Evolutionary conservation across 2,113 vertebrate genomes (phyloP).

Genomic region (Narcine bancroftii): DNA sequence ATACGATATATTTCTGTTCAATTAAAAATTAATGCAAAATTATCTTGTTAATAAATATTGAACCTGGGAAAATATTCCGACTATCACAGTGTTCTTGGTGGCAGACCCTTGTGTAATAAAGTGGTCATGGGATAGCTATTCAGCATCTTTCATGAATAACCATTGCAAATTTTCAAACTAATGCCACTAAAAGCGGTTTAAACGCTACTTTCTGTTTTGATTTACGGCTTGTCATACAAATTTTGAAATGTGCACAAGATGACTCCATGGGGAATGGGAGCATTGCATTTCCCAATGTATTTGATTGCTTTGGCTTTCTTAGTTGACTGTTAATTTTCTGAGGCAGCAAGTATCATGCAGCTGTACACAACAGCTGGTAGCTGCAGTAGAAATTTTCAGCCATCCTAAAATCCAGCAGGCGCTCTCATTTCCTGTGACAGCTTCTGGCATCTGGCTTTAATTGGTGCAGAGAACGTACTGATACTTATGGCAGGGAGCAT

Average conservation of each 20-base stretch:
- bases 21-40: neutral
- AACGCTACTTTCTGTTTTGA: neutral
- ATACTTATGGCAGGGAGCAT: slow-evolving; percentile 39
- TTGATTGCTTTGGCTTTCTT: neutral
- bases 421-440: slow-evolving; percentile 54
- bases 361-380: slow-evolving; percentile 47
- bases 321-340: slow-evolving; percentile 6
- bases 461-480: slow-evolving; percentile 41
- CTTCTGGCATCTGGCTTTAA: slow-evolving; percentile 57
- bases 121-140: neutral
- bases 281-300: neutral
- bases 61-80: neutral
- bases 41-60: neutral
- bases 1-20: neutral
- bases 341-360: slow-evolving; percentile 41
- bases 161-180: neutral
- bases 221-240: neutral
- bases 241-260: neutral
- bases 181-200: neutral
- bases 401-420: slow-evolving; percentile 50
- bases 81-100: neutral
- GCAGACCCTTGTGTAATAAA: neutral
- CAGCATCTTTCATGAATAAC: neutral
- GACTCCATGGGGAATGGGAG: neutral
- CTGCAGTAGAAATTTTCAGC: slow-evolving; percentile 43